Percentiles rank a stretch among this genome's conserved stretches.
These are phyloP conservation scores for Xyrichtys novacula DNA, from an alignment of 2,797 vertebrate species.

Conservation along the genomic window DNA sequence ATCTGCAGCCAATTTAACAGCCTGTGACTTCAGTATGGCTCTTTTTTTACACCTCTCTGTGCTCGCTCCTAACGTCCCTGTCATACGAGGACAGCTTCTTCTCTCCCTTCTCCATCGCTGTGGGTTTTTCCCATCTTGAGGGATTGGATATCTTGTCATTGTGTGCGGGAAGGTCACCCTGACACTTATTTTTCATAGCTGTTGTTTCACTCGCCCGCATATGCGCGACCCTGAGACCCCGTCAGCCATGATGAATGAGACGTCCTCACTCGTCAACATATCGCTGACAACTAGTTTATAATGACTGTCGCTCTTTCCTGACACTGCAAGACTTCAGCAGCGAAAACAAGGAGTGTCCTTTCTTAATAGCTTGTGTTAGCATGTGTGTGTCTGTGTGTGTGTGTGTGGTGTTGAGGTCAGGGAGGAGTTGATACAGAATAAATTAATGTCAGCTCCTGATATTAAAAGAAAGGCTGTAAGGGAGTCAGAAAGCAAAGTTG, in stretches of 20 bases:
- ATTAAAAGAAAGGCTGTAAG: background rate
- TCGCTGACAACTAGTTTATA: slow-evolving; percentile 52
- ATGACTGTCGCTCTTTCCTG: slow-evolving; percentile 40
- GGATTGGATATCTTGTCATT: slow-evolving; percentile 47
- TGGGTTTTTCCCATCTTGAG: slow-evolving; percentile 25
- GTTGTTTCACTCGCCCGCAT: slow-evolving; percentile 4
- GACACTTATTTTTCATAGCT: slow-evolving; percentile 45
- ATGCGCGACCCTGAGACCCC: slow-evolving; percentile 47
- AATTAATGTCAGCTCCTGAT: slow-evolving; percentile 14
- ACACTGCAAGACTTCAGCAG: slow-evolving; percentile 16
- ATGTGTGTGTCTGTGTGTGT: background rate
- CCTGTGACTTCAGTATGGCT: slow-evolving; percentile 36
- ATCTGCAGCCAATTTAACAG: slow-evolving; percentile 51
- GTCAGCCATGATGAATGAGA: slow-evolving; percentile 60
- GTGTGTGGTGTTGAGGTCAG: no score
- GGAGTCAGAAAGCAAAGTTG: background rate
- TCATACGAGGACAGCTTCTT: slow-evolving; percentile 14
- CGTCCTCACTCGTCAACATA: slow-evolving; percentile 18
- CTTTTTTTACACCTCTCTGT: slow-evolving; percentile 17
- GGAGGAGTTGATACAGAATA: background rate
- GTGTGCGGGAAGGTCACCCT: slow-evolving; percentile 38
- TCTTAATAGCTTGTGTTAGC: slow-evolving; percentile 1
- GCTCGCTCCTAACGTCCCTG: no score
- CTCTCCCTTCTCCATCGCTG: background rate
- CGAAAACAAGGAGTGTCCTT: slow-evolving; percentile 35